phyloP scores from a whole-genome alignment of 2,888 invertebrate species.

The Hypolimnas misippus region DNA sequence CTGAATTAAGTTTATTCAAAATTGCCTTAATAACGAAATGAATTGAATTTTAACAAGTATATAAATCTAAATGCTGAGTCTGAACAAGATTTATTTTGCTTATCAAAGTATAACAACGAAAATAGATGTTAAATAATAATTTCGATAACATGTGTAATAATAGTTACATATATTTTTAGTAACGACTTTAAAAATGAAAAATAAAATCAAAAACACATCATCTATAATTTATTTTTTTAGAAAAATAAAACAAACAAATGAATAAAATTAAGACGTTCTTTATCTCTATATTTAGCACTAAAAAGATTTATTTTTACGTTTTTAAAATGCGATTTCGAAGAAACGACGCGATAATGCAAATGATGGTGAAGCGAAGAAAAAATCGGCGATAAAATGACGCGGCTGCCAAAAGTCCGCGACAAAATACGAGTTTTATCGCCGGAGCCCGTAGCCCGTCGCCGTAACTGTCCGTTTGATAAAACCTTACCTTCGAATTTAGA shows the following conservation, averaged over 20 bases:
- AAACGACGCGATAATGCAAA: constrained; percentile 38
- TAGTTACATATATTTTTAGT: no score
- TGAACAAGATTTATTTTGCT: not conserved
- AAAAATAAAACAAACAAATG: not conserved
- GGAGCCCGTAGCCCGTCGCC: constrained; percentile 56
- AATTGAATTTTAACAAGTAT: constrained; percentile 7
- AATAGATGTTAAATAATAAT: not conserved
- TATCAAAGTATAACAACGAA: not conserved
- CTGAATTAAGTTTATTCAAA: not conserved
- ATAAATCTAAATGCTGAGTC: not conserved
- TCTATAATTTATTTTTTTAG: not conserved
- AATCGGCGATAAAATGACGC: constrained; percentile 51
- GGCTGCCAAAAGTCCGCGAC: constrained; percentile 52
- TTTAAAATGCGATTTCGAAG: constrained; percentile 33
- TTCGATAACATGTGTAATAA: no score
- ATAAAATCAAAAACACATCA: no score
- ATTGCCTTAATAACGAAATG: constrained; percentile 4
- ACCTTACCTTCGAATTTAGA: constrained; percentile 60
- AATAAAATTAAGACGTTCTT: constrained; percentile 33
- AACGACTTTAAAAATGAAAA: no score
- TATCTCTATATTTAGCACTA: constrained; percentile 36
- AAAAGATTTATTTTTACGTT: constrained; percentile 36
- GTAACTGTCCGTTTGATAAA: constrained; percentile 57
- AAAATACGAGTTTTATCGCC: constrained; percentile 58
- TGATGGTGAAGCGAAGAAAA: constrained; percentile 32